These are phyloP conservation scores for Caenorhabditis sp. DNA, from an alignment of 2,888 invertebrate species.

Conservation along the genomic window DNA sequence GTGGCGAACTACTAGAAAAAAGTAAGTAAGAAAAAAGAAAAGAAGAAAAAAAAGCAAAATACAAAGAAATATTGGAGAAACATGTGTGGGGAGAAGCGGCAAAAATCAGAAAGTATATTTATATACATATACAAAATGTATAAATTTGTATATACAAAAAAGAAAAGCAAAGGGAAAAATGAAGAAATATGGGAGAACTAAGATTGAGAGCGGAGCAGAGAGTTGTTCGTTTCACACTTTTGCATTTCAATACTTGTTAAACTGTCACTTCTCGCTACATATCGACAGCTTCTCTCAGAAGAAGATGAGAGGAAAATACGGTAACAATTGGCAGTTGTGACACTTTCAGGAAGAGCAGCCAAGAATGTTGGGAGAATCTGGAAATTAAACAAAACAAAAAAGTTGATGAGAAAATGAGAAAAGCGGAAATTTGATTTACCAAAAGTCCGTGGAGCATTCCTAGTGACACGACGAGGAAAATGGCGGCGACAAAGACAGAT, in stretches of 20 bases:
- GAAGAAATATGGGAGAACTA: background rate
- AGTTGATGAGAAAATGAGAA: conserved; percentile 8
- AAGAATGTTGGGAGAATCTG: conserved; percentile 66
- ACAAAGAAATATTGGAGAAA: conserved; percentile 8
- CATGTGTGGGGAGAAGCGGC: background rate
- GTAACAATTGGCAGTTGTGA: conserved; percentile 63
- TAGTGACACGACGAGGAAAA: conserved; percentile 66
- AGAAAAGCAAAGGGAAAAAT: background rate
- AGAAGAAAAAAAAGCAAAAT: conserved; percentile 33
- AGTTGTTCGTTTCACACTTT: conserved; percentile 28
- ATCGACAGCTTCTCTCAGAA: conserved; percentile 60
- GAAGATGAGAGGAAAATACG: conserved; percentile 62
- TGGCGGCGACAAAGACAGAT: conserved; percentile 66
- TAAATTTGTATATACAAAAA: conserved; percentile 12
- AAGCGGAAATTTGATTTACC: conserved; percentile 32
- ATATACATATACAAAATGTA: conserved; percentile 2
- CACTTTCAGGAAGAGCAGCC: conserved; percentile 58
- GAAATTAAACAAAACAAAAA: conserved; percentile 17
- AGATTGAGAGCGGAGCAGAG: conserved; percentile 11
- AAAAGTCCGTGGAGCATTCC: conserved; percentile 66
- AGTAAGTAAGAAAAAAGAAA: conserved; percentile 30
- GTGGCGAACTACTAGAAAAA: conserved; percentile 19
- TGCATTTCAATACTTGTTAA: conserved; percentile 34
- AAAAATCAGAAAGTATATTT: conserved; percentile 3
- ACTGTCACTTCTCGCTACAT: conserved; percentile 43